Conservation (phyloP, 2,888 invertebrate species). For the Lamproptera curius region DNA sequence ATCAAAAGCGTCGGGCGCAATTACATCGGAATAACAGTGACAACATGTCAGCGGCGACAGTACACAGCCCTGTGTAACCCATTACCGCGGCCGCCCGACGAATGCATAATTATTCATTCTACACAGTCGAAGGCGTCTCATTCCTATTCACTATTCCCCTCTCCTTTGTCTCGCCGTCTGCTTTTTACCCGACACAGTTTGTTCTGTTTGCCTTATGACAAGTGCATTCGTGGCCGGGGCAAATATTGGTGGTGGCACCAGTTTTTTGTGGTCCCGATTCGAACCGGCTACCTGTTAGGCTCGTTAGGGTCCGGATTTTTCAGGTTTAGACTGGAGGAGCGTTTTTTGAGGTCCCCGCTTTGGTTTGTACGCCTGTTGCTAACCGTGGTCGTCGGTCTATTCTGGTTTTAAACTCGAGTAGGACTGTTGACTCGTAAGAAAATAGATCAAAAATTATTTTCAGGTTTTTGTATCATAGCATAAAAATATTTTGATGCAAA, state of each 20-base stretch:
- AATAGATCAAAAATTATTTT: no score
- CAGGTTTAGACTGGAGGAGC: background rate
- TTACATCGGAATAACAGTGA: conserved; percentile 13
- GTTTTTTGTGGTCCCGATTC: conserved; percentile 39
- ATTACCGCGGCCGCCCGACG: conserved; percentile 49
- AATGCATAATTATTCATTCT: conserved; percentile 64
- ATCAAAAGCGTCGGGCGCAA: no score
- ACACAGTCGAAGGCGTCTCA: conserved; percentile 31
- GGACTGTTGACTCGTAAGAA: no score
- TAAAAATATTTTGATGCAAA: no score
- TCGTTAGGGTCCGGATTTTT: conserved; percentile 6
- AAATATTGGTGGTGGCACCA: conserved; percentile 51
- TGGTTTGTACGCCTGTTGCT: background rate
- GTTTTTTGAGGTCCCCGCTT: background rate
- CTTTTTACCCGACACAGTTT: conserved; percentile 52
- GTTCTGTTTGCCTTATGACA: conserved; percentile 69
- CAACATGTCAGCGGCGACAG: conserved; percentile 6
- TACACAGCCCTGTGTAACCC: conserved; percentile 35
- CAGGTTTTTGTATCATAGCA: no score
- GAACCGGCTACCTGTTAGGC: conserved; percentile 27
- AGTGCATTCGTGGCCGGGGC: conserved; percentile 59
- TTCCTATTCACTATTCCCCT: conserved; percentile 50
- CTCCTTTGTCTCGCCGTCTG: conserved; percentile 62
- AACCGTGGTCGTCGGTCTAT: background rate
- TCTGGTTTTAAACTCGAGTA: no score